Percentiles rank a stretch among this genome's conserved stretches.
These are phyloP conservation scores for Heliconius aoede DNA, from an alignment of 2,888 invertebrate species.

Conservation along the genomic window DNA sequence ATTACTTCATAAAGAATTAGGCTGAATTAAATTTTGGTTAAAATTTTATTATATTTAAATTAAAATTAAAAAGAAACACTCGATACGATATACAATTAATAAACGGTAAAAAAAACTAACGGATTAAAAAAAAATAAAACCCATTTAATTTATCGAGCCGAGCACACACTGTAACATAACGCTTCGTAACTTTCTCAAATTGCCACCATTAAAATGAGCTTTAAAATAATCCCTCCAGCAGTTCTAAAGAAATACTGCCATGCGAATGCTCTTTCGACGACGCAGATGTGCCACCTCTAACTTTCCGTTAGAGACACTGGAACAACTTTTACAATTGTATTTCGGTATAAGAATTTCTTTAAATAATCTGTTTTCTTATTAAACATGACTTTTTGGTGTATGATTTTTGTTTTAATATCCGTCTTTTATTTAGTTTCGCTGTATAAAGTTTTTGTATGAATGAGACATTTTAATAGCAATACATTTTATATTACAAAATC, in stretches of 20 bases:
- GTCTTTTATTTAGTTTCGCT: not conserved
- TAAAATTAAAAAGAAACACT: not conserved
- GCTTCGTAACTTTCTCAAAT: slow-evolving; percentile 58
- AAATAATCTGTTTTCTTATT: not conserved
- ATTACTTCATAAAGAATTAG: not conserved
- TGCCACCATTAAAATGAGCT: slow-evolving; percentile 66
- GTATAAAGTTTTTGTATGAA: not conserved
- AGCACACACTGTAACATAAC: slow-evolving; percentile 50
- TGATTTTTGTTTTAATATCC: not conserved
- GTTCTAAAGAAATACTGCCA: slow-evolving; percentile 58
- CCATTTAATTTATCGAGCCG: slow-evolving; percentile 41
- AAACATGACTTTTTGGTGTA: not conserved
- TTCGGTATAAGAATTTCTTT: slow-evolving; percentile 18
- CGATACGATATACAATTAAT: not conserved
- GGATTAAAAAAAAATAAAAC: slow-evolving; percentile 41
- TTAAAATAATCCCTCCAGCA: slow-evolving; percentile 65
- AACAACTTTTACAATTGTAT: slow-evolving; percentile 32
- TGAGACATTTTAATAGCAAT: too few species aligned
- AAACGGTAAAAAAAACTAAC: not conserved
- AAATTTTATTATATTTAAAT: too few species aligned
- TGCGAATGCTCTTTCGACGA: slow-evolving; percentile 53
- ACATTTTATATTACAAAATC: too few species aligned
- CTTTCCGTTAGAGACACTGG: slow-evolving; percentile 42
- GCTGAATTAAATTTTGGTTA: not conserved
- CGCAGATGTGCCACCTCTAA: slow-evolving; percentile 54